These are phyloP conservation scores for Calliopsis andreniformis DNA, from an alignment of 1,140 invertebrate species.

Conservation along the genomic window DNA sequence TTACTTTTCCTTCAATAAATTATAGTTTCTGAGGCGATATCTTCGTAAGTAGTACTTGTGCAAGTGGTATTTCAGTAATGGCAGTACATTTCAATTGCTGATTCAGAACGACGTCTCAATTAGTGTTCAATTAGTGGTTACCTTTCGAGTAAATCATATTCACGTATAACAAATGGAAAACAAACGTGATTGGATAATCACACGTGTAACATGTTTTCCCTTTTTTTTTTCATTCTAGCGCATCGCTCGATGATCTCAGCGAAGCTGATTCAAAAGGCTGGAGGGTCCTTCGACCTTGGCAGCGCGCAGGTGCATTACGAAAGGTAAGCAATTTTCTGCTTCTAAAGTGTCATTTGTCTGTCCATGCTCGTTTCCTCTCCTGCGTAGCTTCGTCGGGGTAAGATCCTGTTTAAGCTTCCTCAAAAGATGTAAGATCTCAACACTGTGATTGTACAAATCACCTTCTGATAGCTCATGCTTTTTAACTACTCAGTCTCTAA, in stretches of 20 bases:
- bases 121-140: neutral
- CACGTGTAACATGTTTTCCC: conserved; percentile 6
- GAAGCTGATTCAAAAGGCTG: conserved; percentile 83
- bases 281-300: conserved; percentile 86
- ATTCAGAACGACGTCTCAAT: neutral
- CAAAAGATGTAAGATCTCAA: too few species aligned
- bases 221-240: conserved; percentile 70
- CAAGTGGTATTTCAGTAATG: neutral
- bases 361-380: conserved; percentile 9
- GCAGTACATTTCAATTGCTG: neutral
- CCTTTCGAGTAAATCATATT: neutral
- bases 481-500: too few species aligned
- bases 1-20: neutral
- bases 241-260: conserved; percentile 83
- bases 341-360: conserved; percentile 44
- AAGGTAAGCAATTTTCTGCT: conserved; percentile 81
- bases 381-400: neutral
- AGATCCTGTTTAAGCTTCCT: neutral
- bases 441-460: too few species aligned
- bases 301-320: conserved; percentile 93
- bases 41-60: too few species aligned
- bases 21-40: neutral
- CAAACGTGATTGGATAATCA: conserved; percentile 6
- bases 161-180: neutral
- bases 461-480: too few species aligned